Percentiles rank a stretch among this genome's conserved stretches.
These are phyloP conservation scores for Atopsyche davidsoni DNA, from an alignment of 1,140 invertebrate genomes.

Conservation along the genomic window DNA sequence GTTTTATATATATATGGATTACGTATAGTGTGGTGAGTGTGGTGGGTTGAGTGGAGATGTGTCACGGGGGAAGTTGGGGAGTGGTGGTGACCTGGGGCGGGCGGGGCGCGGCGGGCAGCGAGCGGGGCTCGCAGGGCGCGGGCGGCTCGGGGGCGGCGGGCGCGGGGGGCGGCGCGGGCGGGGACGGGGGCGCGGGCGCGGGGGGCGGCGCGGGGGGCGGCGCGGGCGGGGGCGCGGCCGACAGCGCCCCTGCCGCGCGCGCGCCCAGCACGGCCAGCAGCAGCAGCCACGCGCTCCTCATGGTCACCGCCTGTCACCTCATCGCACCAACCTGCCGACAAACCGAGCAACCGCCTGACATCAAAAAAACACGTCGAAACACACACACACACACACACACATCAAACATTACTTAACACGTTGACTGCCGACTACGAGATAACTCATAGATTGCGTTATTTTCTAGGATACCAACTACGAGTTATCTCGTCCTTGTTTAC, in stretches of 20 bases:
- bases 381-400: too few species aligned
- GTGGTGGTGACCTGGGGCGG: conserved; percentile 7
- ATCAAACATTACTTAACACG: too few species aligned
- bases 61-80: conserved; percentile 17
- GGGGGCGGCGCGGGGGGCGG: conserved; percentile 1
- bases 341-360: too few species aligned
- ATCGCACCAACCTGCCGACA: too few species aligned
- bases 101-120: conserved; percentile 6
- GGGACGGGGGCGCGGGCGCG: conserved; percentile 7
- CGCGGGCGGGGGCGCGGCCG: not conserved
- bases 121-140: conserved; percentile 4
- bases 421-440: too few species aligned
- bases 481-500: too few species aligned
- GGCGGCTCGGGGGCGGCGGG: not conserved
- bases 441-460: too few species aligned
- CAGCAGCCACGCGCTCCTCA: conserved; percentile 28
- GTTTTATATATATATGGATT: not conserved
- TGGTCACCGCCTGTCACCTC: conserved; percentile 27
- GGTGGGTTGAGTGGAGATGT: not conserved
- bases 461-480: too few species aligned
- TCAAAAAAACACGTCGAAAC: too few species aligned
- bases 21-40: not conserved
- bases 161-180: not conserved
- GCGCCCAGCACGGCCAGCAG: conserved; percentile 22
- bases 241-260: conserved; percentile 8